Evolutionary conservation across 2,888 invertebrate genomes (phyloP).

Genomic region (Theristus sp.): DNA sequence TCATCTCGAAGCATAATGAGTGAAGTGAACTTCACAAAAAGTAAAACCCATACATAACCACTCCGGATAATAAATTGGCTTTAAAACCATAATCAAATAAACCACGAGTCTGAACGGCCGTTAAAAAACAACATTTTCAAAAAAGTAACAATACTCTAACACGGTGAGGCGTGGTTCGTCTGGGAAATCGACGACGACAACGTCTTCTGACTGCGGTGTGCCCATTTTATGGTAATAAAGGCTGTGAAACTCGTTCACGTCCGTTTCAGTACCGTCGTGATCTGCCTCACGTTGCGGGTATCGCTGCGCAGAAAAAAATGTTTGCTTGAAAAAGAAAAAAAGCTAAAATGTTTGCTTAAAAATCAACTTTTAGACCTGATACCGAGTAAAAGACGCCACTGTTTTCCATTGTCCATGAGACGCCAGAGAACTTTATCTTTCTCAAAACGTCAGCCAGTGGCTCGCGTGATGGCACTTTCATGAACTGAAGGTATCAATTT

Average conservation of each 20-base stretch:
- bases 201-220: slow-evolving; percentile 64
- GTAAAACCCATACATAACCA: too few relatives aligned
- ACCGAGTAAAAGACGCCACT: slow-evolving; percentile 66
- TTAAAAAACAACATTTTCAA: neutral
- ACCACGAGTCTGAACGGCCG: neutral
- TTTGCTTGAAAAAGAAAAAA: too few relatives aligned
- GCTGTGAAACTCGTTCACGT: slow-evolving; percentile 69
- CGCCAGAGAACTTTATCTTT: slow-evolving; percentile 72
- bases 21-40: neutral
- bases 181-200: slow-evolving; percentile 68
- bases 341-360: too few relatives aligned
- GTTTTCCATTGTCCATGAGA: slow-evolving; percentile 87
- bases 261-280: slow-evolving; percentile 77
- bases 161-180: slow-evolving; percentile 72
- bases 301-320: neutral
- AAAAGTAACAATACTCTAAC: slow-evolving; percentile 42
- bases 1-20: neutral
- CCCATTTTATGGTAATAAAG: slow-evolving; percentile 75
- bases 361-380: too few relatives aligned
- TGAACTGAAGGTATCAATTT: neutral
- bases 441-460: slow-evolving; percentile 69
- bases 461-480: slow-evolving; percentile 40
- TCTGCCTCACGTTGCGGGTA: slow-evolving; percentile 2
- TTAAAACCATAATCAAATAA: too few relatives aligned
- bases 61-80: too few relatives aligned